Evolutionary conservation across 2,113 vertebrate species (phyloP).

Genomic region (Chlamydotis undulata): DNA sequence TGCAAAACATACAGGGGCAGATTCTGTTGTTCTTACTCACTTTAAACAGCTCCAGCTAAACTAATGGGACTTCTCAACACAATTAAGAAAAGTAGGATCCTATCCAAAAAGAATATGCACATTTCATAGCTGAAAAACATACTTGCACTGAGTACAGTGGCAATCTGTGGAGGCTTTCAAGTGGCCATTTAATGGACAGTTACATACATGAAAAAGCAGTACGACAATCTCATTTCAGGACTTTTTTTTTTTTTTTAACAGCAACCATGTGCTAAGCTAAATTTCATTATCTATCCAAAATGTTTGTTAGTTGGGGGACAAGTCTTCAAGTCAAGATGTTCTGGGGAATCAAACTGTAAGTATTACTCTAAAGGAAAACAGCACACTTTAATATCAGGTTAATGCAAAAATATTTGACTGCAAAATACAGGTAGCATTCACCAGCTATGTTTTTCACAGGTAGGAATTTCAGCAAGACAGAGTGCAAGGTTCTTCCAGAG

Average conservation of each 20-base stretch:
- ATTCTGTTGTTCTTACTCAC: conserved; percentile 68
- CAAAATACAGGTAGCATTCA: neutral
- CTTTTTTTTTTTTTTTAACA: neutral
- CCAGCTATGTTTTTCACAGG: neutral
- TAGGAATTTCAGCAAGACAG: neutral
- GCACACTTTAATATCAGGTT: neutral
- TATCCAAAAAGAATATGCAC: conserved; percentile 9
- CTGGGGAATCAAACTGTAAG: neutral
- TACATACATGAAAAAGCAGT: neutral
- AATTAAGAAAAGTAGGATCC: conserved; percentile 14
- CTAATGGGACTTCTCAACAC: conserved; percentile 14
- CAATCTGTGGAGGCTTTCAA: neutral
- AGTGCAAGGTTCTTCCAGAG: neutral
- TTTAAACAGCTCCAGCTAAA: conserved; percentile 42
- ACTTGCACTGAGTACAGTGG: neutral
- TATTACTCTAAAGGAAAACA: neutral
- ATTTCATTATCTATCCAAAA: neutral
- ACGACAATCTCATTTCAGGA: neutral
- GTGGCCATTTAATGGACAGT: neutral
- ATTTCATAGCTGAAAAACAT: neutral
- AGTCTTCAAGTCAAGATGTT: neutral
- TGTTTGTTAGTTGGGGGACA: neutral
- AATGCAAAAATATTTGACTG: neutral
- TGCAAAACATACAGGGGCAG: conserved; percentile 62
- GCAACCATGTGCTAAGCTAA: neutral